Conservation (phyloP, 64 coral and sea anemone genomes). For the Astreopora myriophthalma region DNA sequence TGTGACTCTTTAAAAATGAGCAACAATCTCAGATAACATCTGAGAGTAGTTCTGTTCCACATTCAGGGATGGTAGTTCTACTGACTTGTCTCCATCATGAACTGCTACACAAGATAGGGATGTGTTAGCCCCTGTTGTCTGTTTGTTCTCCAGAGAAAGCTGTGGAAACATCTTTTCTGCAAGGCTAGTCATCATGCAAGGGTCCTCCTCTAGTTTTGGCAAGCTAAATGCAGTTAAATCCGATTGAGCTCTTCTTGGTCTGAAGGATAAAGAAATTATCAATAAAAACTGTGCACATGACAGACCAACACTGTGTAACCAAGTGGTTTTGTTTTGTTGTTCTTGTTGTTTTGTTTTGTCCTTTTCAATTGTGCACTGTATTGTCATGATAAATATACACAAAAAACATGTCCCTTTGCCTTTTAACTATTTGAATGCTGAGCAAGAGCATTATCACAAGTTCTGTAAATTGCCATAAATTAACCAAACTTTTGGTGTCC, state of each 20-base stretch:
- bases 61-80: conserved; percentile 75
- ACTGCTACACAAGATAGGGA: conserved; percentile 71
- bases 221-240: conserved; percentile 57
- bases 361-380: too few species aligned
- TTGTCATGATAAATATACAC: too few species aligned
- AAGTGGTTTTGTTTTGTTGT: neutral
- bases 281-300: neutral
- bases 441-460: too few species aligned
- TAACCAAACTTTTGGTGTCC: too few species aligned
- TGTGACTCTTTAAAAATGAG: conserved; percentile 29
- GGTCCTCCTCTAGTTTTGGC: conserved; percentile 83
- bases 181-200: conserved; percentile 70
- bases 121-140: conserved; percentile 47
- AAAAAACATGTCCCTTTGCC: too few species aligned
- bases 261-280: neutral
- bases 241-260: conserved; percentile 89
- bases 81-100: conserved; percentile 74
- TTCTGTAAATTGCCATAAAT: too few species aligned
- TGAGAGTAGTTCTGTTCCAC: conserved; percentile 87
- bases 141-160: conserved; percentile 75
- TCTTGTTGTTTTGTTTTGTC: too few species aligned
- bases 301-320: neutral
- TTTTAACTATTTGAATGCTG: too few species aligned
- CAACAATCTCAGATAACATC: conserved; percentile 82
- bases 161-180: conserved; percentile 81